Evolutionary conservation across 2,797 vertebrate genomes (phyloP), one percentile per base, ranked within the genome.

Genomic region (Anolis apletophallus): DNA sequence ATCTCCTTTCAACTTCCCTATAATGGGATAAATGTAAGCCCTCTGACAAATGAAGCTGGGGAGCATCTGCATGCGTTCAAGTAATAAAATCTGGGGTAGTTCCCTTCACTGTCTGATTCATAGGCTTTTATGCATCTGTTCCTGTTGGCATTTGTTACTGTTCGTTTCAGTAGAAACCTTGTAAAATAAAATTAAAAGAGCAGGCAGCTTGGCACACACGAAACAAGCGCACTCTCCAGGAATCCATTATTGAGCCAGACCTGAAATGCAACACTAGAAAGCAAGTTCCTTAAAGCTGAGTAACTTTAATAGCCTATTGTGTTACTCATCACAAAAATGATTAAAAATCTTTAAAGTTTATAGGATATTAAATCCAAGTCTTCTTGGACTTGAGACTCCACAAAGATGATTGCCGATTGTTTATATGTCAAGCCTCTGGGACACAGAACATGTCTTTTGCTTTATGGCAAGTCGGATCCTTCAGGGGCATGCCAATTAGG

Each of bases 401-500:
- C 69, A 84, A 79, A 83, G 76, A 93, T 90, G 91, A 94, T 91
- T 88, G 90, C 68, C 84, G 81, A 71, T 83, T 73, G 80, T 89
- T 88, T 94, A 81, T 92, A 91, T 86, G 84, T 91, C 89, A 93
- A 64, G 55, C 77, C 86, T 86, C 89, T 50, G 40, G 64, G 50
- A 0, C 83, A 93, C 80, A 85, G 89, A 93, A 93, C 88, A 91
- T 87, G 87, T 10, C 72, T 87, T 84, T 75, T 64, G 89, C 87
- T 92, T 92, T 94, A 85, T 89, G 90, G 67, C 46, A 83, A 84
- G 59, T 86, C 91, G 92, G 88, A 85, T 83, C 92, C 73, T 90
- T 92, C 87, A 1, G 14, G 91, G 90, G 92, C 88, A 75, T 93
- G 91, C 86, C 93, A 94, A 94, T 95, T 94, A 95, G 89, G 90